Evolutionary conservation across 2,113 vertebrate species (phyloP).

Genomic region (Orientallactaga bullata): DNA sequence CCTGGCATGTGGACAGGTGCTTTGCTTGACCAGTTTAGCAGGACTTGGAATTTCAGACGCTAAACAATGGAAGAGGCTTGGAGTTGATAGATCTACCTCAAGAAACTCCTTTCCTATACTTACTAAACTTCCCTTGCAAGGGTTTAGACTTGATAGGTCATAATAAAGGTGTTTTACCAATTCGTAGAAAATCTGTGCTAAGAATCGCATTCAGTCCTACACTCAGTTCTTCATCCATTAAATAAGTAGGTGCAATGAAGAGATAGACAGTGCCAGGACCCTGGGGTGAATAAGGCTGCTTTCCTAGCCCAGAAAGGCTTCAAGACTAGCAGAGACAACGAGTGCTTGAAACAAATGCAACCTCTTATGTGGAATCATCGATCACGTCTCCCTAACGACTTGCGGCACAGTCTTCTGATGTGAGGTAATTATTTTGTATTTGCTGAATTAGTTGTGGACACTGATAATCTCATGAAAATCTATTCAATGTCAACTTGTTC

Average conservation of each 20-base stretch:
- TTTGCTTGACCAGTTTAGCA: not conserved
- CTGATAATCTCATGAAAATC: conserved; percentile 55
- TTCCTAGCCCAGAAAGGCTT: not conserved
- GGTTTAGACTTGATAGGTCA: not conserved
- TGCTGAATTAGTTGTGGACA: conserved; percentile 54
- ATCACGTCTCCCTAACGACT: conserved; percentile 8
- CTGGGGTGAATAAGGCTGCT: not conserved
- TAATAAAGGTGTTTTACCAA: not conserved
- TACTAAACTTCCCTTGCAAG: not conserved
- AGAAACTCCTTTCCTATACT: not conserved
- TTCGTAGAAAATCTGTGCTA: not conserved
- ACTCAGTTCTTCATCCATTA: not conserved
- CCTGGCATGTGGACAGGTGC: not conserved
- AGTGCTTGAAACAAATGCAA: not conserved
- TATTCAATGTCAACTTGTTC: conserved; percentile 43
- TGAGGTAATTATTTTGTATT: conserved; percentile 66
- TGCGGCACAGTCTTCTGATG: conserved; percentile 39
- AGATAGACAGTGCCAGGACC: not conserved
- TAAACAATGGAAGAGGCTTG: not conserved
- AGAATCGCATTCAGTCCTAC: not conserved
- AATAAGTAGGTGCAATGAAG: not conserved
- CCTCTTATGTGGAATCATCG: conserved; percentile 23
- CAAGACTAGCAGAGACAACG: not conserved
- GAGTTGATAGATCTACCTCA: not conserved
- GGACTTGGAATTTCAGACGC: conserved; percentile 9